These are phyloP conservation scores for Platyscapa corneri DNA, from an alignment of 1,140 invertebrate species.

Conservation along the genomic window DNA sequence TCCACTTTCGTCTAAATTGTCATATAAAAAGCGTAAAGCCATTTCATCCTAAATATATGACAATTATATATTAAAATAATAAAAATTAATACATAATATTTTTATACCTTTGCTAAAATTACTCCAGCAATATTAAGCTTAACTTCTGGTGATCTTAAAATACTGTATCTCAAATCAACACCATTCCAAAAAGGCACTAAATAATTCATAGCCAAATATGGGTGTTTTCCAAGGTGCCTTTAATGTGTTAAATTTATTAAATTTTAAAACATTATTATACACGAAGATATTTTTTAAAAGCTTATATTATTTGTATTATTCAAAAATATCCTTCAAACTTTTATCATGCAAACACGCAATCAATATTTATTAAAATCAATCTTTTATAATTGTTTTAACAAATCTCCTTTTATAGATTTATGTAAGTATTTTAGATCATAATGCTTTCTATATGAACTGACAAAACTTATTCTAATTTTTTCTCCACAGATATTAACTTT, in stretches of 20 bases:
- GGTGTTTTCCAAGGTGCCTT: conserved; percentile 38
- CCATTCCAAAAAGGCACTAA: conserved; percentile 56
- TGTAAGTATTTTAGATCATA: neutral
- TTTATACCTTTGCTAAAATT: conserved; percentile 45
- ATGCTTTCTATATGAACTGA: too few species aligned
- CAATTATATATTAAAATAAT: neutral
- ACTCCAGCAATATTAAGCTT: conserved; percentile 54
- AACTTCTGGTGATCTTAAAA: conserved; percentile 52
- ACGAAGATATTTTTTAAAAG: neutral
- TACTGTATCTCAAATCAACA: conserved; percentile 52
- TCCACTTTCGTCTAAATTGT: conserved; percentile 38
- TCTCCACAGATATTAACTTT: neutral
- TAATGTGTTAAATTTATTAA: neutral
- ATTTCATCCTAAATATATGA: conserved; percentile 43
- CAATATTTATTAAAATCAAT: neutral
- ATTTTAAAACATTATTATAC: neutral
- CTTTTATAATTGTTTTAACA: neutral
- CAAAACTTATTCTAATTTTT: too few species aligned
- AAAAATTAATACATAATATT: neutral
- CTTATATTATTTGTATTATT: neutral
- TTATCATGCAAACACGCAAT: neutral
- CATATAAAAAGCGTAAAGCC: conserved; percentile 37
- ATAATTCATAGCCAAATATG: conserved; percentile 47
- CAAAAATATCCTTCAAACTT: neutral
- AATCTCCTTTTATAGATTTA: neutral